Evolutionary conservation across 2,797 vertebrate species (phyloP), one percentile per base, ranked within the genome.

Genomic region (Botia almorhae): DNA sequence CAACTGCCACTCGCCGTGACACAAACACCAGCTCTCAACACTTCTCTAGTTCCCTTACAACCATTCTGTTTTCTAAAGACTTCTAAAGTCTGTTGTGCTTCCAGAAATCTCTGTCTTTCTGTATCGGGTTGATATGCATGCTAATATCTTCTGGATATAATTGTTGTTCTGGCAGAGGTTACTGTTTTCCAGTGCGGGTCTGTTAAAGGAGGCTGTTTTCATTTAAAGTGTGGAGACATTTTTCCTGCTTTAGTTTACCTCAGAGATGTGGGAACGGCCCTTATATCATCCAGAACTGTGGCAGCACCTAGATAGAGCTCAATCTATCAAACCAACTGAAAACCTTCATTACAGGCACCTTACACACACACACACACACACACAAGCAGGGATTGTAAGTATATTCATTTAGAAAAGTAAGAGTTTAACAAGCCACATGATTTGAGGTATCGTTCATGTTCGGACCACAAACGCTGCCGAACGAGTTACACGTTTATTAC

Each of bases 261-360:
- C 78, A 48, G 80, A 87, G 81, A 86, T 89, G 87, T 89, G 61
- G 29, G 61, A 46, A 74, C 48, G 29, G 61, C 51, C 76, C 55
- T 83, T 89, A 55, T 67, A 67, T 87, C 81, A 89, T 85, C 77
- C 83, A 78, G 72, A 86, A 85, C 82, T 60, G 75, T 72, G 63
- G 84, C 81, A 81, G 82, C 88, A 88, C 84, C 82, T 80, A 79
- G 29, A 69, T 84, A 84, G 81, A 88, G 82, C 84, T 72, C 88
- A 82, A 91, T 90, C 87, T 86, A 87, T 91, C 88, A 91, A 88
- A 85, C 81, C 68, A 69, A 85, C 80, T 81, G 83, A 90, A 90
- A 87, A 83, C 80, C 50, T 61, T 90, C 89, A 91, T 90, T 89
- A 87, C 74, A 85, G 76, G 48, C 80, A 73, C 81, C 84, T 76